Evolutionary conservation across 2,113 vertebrate genomes (phyloP).

Genomic region (Sorex fumeus): DNA sequence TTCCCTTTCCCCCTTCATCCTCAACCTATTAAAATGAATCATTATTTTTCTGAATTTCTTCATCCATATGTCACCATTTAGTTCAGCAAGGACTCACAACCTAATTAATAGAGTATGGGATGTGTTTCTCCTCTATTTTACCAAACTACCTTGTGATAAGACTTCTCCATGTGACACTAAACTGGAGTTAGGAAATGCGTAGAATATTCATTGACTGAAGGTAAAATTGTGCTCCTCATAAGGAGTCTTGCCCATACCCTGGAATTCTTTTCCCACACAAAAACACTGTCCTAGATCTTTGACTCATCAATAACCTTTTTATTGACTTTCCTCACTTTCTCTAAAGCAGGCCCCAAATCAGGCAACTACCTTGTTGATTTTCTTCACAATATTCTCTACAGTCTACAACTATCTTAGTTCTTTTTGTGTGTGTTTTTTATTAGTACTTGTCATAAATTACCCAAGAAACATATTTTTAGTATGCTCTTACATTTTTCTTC

Average conservation of each 20-base stretch:
- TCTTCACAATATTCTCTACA: no score
- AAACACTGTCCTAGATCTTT: neutral
- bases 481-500: no score
- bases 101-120: neutral
- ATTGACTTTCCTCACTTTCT: conserved; percentile 1
- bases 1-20: neutral
- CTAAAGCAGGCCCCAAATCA: neutral
- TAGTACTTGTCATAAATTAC: no score
- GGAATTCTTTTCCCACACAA: neutral
- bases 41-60: neutral
- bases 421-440: no score
- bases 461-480: no score
- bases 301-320: neutral
- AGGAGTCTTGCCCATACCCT: neutral
- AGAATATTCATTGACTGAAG: neutral
- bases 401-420: no score
- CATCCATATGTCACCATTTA: neutral
- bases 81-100: neutral
- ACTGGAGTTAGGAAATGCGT: neutral
- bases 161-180: neutral
- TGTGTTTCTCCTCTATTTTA: neutral
- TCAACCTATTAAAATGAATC: neutral
- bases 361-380: no score
- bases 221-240: neutral
- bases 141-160: neutral